Base-by-base conservation (phyloP, 1,140 invertebrate genomes). In the Hypsibius dujardini region DNA sequence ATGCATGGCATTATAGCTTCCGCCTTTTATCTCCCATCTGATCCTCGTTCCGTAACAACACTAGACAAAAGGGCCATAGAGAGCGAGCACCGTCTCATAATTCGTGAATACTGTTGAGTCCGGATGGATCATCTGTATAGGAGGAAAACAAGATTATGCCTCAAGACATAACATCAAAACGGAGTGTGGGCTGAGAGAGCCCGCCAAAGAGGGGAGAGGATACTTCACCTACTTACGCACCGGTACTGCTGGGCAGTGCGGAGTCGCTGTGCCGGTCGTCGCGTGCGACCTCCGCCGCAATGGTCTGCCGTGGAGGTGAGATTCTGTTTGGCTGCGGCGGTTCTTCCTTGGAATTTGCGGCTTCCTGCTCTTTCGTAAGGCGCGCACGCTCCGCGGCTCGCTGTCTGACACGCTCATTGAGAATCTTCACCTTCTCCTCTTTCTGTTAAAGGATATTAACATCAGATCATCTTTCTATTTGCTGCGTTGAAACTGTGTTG, bases 361-460 rank as follows among this genome's bases (percentile, higher is more conserved):
- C n/a, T 56, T 15, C 12, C 7, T 67, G 42, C 42, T 67, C 62
- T 45, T 15, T 12, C 62, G 62, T 67, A 12, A 67, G 42, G 12
- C 62, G 70, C 28, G 67, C 67, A 3, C 74, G 70, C 47, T 67
- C n/a, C 46, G 84, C 82, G 73, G 90, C 88, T 46, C 86, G 83
- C 75, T 91, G 88, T 12, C 86, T 85, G 46, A 93, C 79, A 72
- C 87, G 86, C 76, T 88, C 85, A 75, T 89, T 87, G 73, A 92
- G 79, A 67, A 86, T 80, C 56, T 86, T 85, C 60, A 93, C 90
- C 76, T 88, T 88, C 75, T 92, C 90, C 80, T 92, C 90, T 83
- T 92, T 92, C 89, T 92, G 81, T 15, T 67, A 67, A 70, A 59
- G 60, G 62, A 1, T 69, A 75, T 47, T 46, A 72, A 47, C n/a